Conservation (phyloP, 2,113 vertebrate genomes). For the Catagonus wagneri region DNA sequence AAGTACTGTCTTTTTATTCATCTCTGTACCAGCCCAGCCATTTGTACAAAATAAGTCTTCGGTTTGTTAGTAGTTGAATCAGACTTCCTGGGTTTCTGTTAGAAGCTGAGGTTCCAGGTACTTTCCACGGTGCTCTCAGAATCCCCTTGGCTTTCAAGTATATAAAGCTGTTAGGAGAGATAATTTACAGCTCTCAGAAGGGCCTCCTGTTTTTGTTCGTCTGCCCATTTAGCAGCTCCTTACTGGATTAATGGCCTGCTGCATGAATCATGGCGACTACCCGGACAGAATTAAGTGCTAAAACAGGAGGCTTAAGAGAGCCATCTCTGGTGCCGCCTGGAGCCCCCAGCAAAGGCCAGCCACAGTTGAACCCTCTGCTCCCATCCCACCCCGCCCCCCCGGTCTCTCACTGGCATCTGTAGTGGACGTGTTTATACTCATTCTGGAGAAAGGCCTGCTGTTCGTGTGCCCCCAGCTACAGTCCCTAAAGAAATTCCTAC, state of each 20-base stretch:
- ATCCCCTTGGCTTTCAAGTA: conserved; percentile 72
- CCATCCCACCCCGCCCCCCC: background rate
- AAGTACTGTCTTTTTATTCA: conserved; percentile 18
- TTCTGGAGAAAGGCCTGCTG: background rate
- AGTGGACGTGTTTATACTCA: background rate
- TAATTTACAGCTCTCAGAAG: conserved; percentile 74
- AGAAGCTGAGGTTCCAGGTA: conserved; percentile 18
- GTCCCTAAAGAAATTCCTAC: background rate
- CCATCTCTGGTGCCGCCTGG: background rate
- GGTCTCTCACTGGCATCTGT: background rate
- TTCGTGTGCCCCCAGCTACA: background rate
- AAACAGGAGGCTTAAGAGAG: background rate
- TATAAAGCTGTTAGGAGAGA: conserved; percentile 64
- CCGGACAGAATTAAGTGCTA: conserved; percentile 33
- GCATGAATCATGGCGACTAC: conserved; percentile 61
- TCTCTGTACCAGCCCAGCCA: conserved; percentile 28
- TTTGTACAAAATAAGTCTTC: conserved; percentile 42
- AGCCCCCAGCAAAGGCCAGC: conserved; percentile 36
- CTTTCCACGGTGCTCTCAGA: background rate
- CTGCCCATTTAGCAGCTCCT: conserved; percentile 67
- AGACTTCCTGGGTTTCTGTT: conserved; percentile 60
- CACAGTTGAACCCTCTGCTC: too few relatives aligned
- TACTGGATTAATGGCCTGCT: conserved; percentile 76
- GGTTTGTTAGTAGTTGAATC: conserved; percentile 33
- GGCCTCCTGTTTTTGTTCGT: conserved; percentile 68